A percentile compares a stretch with the other conserved stretches of the same genome.
Evolutionary conservation across 2,113 vertebrate genomes (phyloP).

Genomic region (Proteles cristata): DNA sequence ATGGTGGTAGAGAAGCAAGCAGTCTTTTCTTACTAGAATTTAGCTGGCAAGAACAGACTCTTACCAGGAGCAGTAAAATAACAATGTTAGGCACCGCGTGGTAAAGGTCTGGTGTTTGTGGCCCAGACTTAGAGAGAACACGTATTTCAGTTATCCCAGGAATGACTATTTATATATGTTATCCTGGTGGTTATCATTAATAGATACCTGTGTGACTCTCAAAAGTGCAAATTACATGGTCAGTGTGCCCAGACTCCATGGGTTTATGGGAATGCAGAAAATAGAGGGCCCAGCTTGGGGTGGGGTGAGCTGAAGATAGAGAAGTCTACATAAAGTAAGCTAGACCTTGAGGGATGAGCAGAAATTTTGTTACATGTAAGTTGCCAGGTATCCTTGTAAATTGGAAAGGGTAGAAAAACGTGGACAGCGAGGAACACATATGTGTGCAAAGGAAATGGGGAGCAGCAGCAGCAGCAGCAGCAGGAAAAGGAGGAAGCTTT

Average conservation of each 20-base stretch:
- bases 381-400: background rate
- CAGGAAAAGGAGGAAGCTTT: background rate
- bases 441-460: background rate
- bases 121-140: background rate
- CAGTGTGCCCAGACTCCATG: background rate
- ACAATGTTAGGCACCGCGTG: background rate
- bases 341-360: background rate
- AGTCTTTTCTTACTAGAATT: background rate
- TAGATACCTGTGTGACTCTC: background rate
- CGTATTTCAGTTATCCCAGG: background rate
- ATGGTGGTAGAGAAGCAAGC: background rate
- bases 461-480: background rate
- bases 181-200: background rate
- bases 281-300: background rate
- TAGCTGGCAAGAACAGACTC: background rate
- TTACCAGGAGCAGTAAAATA: background rate
- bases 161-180: background rate
- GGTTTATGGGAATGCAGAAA: background rate
- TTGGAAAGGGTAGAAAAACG: background rate
- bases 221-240: background rate
- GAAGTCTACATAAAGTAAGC: background rate
- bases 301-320: background rate
- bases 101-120: background rate
- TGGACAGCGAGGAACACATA: background rate
- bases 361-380: background rate